Evolutionary conservation across 2,113 vertebrate genomes (phyloP).

Genomic region (Sorex fumeus): DNA sequence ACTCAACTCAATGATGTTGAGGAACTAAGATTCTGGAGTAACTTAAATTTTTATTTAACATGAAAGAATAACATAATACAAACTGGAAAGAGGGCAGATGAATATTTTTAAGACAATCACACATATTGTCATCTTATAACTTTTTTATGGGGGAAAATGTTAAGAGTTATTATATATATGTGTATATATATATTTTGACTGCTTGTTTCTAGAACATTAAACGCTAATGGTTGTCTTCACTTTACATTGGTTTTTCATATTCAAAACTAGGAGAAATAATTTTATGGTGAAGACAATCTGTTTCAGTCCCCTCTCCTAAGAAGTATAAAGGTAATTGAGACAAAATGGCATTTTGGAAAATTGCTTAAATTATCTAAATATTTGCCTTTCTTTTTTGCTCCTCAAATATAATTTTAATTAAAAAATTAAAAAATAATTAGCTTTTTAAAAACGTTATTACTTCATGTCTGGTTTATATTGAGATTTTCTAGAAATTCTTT

Average conservation of each 20-base stretch:
- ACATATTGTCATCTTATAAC: neutral
- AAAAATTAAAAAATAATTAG: neutral
- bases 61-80: conserved; percentile 8
- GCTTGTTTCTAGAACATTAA: conserved; percentile 18
- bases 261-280: conserved; percentile 9
- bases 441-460: conserved; percentile 40
- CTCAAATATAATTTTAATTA: neutral
- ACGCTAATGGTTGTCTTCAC: neutral
- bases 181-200: neutral
- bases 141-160: conserved; percentile 11
- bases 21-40: conserved; percentile 38
- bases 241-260: neutral
- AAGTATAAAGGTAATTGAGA: conserved; percentile 51
- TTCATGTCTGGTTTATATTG: neutral
- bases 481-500: neutral
- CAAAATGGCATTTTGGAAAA: conserved; percentile 39
- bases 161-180: neutral
- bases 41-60: conserved; percentile 1
- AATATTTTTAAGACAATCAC: neutral
- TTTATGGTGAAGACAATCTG: neutral
- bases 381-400: conserved; percentile 33
- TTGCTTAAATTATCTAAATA: conserved; percentile 23
- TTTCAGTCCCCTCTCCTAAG: neutral
- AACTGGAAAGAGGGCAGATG: neutral
- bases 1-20: conserved; percentile 23